phyloP scores from a whole-genome alignment of 2,113 vertebrate genomes.

The Gulo gulo region DNA sequence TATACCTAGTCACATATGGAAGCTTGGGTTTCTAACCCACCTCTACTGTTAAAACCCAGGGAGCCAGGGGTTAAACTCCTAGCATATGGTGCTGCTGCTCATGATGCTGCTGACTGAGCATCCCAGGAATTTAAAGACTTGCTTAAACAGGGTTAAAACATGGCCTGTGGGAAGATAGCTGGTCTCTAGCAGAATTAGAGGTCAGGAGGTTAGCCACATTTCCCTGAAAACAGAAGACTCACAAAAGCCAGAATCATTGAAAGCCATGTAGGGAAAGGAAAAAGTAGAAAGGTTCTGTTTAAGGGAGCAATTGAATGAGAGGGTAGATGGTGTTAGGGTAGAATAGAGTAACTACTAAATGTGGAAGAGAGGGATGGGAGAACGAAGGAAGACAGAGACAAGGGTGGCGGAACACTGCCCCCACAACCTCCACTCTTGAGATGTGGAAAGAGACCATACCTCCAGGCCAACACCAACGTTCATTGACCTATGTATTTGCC shows the following conservation, averaged over 20 bases:
- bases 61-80: constrained; percentile 46
- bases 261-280: constrained; percentile 59
- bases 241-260: neutral
- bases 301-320: constrained; percentile 28
- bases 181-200: constrained; percentile 43
- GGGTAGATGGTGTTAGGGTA: neutral
- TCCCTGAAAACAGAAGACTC: constrained; percentile 55
- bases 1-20: neutral
- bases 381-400: neutral
- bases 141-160: constrained; percentile 65
- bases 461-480: neutral
- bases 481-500: neutral
- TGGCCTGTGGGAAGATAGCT: constrained; percentile 70
- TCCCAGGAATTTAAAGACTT: constrained; percentile 65
- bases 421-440: neutral
- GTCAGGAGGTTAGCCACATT: constrained; percentile 53
- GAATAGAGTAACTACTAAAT: neutral
- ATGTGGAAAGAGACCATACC: neutral
- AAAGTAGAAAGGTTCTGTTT: constrained; percentile 51
- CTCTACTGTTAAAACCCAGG: neutral
- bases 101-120: constrained; percentile 40
- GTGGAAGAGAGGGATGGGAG: neutral
- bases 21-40: neutral
- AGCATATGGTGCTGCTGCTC: constrained; percentile 48
- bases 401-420: neutral